phyloP scores from a whole-genome alignment of 2,888 invertebrate genomes.

The Odontothrips loti region DNA sequence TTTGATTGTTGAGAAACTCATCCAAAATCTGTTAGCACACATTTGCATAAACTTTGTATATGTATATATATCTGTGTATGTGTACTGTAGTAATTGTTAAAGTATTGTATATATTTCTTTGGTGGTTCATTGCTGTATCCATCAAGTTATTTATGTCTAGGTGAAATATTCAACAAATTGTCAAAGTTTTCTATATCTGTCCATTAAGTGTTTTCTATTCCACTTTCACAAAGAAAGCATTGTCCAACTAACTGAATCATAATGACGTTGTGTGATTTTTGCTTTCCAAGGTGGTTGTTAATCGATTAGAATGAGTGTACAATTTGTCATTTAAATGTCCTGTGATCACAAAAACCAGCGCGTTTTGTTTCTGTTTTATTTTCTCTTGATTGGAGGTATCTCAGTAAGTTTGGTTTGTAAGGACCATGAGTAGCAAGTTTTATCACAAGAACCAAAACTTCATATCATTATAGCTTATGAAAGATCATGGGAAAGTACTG shows the following conservation, averaged over 20 bases:
- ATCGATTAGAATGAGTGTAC: neutral
- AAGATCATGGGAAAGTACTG: conserved; percentile 15
- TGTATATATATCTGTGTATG: neutral
- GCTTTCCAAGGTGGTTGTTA: neutral
- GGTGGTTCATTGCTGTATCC: neutral
- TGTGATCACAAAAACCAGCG: neutral
- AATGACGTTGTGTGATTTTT: conserved; percentile 23
- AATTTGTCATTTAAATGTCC: conserved; percentile 7
- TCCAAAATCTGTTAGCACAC: neutral
- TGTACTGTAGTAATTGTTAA: neutral
- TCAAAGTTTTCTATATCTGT: conserved; percentile 14
- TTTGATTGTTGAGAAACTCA: neutral
- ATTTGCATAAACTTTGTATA: neutral
- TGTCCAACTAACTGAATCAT: conserved; percentile 2
- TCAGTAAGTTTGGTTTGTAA: neutral
- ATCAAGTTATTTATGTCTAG: conserved; percentile 12
- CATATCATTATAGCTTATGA: conserved; percentile 13
- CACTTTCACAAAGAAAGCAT: conserved; percentile 4
- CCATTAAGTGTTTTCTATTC: neutral
- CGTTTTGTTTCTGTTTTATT: neutral
- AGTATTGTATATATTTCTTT: neutral
- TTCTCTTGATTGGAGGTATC: neutral
- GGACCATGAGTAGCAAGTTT: neutral
- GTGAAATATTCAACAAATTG: conserved; percentile 23
- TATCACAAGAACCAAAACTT: neutral